Percentiles rank a stretch among this genome's conserved stretches.
Evolutionary conservation across 2,797 vertebrate species (phyloP).

Genomic region (Picus viridis): DNA sequence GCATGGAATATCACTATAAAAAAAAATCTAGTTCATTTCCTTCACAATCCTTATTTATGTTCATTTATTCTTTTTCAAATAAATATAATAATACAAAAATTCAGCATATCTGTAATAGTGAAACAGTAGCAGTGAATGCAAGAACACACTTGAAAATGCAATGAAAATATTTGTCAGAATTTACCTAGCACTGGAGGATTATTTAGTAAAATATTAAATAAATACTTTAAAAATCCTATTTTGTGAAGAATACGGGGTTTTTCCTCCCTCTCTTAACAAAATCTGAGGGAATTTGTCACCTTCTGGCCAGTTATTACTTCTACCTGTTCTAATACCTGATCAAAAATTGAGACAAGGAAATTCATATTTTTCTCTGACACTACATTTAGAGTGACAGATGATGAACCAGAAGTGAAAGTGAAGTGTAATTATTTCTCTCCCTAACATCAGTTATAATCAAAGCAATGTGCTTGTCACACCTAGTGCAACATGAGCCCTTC

Average conservation of each 20-base stretch:
- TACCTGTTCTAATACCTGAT: neutral
- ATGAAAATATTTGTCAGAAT: neutral
- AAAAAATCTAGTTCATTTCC: neutral
- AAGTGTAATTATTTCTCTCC: neutral
- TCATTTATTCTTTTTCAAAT: neutral
- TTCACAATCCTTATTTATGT: neutral
- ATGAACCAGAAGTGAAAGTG: neutral
- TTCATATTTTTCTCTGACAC: neutral
- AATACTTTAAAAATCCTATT: neutral
- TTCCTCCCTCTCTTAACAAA: neutral
- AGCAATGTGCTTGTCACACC: neutral
- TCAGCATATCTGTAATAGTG: neutral
- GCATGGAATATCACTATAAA: neutral
- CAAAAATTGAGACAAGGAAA: neutral
- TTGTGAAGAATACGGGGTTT: neutral
- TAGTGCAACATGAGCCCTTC: neutral
- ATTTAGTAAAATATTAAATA: neutral
- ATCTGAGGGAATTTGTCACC: neutral
- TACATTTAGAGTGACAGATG: neutral
- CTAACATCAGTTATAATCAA: neutral
- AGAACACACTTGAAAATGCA: neutral
- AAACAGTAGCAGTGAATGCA: neutral
- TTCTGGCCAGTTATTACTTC: neutral
- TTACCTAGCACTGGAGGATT: neutral
- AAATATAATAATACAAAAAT: neutral